Evolutionary conservation across 1,140 invertebrate genomes (phyloP).

Genomic region (Delia radicum): DNA sequence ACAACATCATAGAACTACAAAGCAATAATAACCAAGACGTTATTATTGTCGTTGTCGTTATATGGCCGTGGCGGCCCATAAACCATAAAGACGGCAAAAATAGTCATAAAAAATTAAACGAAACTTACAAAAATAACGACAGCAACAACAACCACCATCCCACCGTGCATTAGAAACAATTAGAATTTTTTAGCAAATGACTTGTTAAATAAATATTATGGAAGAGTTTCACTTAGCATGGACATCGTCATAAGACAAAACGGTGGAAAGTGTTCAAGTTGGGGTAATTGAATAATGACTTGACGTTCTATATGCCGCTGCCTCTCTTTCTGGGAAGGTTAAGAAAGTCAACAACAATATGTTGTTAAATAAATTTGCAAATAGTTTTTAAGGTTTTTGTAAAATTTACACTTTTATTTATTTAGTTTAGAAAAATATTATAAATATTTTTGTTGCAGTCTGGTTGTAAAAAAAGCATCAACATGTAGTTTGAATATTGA

Average conservation of each 20-base stretch:
- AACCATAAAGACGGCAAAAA: not conserved
- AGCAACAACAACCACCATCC: not conserved
- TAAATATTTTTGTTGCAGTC: too few species aligned
- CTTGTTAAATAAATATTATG: not conserved
- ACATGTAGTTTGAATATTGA: too few species aligned
- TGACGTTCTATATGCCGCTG: not conserved
- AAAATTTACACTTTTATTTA: not conserved
- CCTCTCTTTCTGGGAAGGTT: not conserved
- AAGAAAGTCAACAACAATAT: not conserved
- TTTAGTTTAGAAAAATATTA: too few species aligned
- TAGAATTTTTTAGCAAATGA: not conserved
- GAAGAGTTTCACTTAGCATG: not conserved
- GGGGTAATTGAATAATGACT: not conserved
- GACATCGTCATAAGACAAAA: not conserved
- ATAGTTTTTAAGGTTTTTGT: not conserved
- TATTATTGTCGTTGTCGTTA: not conserved
- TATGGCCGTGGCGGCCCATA: not conserved
- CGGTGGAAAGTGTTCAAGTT: not conserved
- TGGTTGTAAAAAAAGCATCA: too few species aligned
- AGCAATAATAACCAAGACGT: not conserved
- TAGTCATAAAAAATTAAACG: not conserved
- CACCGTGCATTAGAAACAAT: not conserved
- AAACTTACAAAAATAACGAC: not conserved
- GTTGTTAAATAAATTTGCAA: not conserved
- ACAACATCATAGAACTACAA: not conserved